Evolutionary conservation across 2,113 vertebrate species (phyloP), one percentile per base, ranked within the genome.

Genomic region (Callipepla californica): DNA sequence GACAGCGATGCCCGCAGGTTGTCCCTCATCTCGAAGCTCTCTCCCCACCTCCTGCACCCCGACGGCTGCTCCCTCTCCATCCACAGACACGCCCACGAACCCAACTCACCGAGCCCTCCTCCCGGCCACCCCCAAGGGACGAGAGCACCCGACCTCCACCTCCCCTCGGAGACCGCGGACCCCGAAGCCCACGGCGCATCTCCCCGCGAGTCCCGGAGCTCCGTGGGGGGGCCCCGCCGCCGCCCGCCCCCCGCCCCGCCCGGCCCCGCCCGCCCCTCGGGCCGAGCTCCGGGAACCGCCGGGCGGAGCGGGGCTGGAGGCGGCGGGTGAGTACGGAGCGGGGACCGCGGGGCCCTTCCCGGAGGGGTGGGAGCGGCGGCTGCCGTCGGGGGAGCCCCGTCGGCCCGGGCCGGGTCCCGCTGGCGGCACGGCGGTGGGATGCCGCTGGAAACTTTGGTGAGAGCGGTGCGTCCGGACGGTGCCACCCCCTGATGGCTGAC

Each of bases 281-380:
- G 58, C 30, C 72, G 44, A 7, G 45, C 83, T 61, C 63, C 51
- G 62, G 92, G 44, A 59, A 81, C 78, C 50, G 87, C 82, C n/a
- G 25, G 68, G 48, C 84, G 80, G 69, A 79, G 53, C 79, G 62
- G 84, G 85, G 59, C 42, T 66, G 85, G 58, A 14, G 68, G 36
- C 23, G 48, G 47, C 23, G 58, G 85, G 77, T 80, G 84, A 91
- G 84, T 61, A 48, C 48, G 19, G 19, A 38, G 32, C 5, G 23
- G 62, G 75, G 81, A 9, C 32, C 42, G 44, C 20, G 48, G n/a
- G 17, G 15, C 15, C 28, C 51, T 53, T 28, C 51, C 51, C 51
- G 47, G 47, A 38, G 48, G 26, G 48, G n/a, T n/a, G 58, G 51
- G 14, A 30, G 25, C 26, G 51, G 51, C 15, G 51, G 28, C 51